Conservation (phyloP, 2,113 vertebrate genomes). For the Crotalus tigris region DNA sequence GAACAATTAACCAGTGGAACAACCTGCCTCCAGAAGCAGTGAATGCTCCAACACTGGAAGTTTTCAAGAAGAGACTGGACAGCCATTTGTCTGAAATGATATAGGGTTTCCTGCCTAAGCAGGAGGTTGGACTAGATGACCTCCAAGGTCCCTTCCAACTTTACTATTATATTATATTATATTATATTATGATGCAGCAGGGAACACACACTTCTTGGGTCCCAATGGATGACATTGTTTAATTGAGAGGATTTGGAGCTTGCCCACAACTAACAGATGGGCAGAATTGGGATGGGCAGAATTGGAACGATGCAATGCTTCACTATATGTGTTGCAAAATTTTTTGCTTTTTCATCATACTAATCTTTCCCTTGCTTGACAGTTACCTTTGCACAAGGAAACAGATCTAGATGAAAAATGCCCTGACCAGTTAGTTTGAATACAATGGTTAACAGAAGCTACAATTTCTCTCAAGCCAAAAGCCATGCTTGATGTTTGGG, state of each 20-base stretch:
- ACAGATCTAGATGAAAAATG: not conserved
- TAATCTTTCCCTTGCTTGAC: not conserved
- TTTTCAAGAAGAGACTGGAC: too few species aligned
- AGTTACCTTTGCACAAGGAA: not conserved
- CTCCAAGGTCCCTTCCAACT: too few species aligned
- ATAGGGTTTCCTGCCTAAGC: too few species aligned
- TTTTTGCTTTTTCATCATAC: not conserved
- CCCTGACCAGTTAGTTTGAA: not conserved
- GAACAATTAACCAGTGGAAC: too few species aligned
- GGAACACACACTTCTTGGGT: not conserved
- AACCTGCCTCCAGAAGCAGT: too few species aligned
- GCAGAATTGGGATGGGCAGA: not conserved
- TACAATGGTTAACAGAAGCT: not conserved
- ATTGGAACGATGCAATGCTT: not conserved
- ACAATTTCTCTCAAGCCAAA: not conserved
- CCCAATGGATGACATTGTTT: not conserved
- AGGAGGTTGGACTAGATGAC: too few species aligned
- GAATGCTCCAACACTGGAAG: too few species aligned
- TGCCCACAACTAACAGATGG: not conserved
- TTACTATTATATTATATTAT: too few species aligned
- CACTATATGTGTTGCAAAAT: not conserved
- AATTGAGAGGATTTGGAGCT: not conserved
- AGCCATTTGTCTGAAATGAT: too few species aligned
- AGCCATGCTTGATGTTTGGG: not conserved
- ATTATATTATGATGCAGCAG: not conserved